Base-by-base conservation (phyloP, 1,140 invertebrate species). In the Penaeus chinensis region DNA sequence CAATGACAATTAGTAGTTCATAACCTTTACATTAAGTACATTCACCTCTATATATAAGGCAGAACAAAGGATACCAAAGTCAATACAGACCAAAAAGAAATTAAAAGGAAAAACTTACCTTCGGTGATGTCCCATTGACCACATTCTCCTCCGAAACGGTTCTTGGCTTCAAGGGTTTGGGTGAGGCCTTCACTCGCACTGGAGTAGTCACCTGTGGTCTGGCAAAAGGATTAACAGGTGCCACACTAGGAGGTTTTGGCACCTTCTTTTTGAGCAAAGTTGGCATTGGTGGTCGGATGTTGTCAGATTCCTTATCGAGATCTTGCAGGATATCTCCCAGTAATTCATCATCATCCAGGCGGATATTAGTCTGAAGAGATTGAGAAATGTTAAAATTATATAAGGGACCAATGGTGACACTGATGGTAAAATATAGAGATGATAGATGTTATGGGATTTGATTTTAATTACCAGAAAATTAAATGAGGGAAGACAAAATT, bases 281-380 rank as follows among this genome's bases (percentile, higher is more conserved):
- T 78, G 80, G 87, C 89, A 74, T 86, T 42, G 90, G 90, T 47
- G 80, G 66, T 10, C 62, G 80, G 20, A 76, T 37, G 24, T 62
- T 61, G 80, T 20, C 27, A 24, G 80, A 22, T 18, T 76, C 66
- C 54, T 78, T 62, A 81, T 69, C 54, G 74, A 85, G 42, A 62
- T 90, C 83, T 69, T 81, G 88, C 77, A 87, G 47, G 27, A 90
- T 89, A n/a, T 86, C 82, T 20, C 81, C 87, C 19, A 88, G 63
- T 7, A 88, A 22, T 60, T 90, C 69, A 66, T 88, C 89, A 42
- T 87, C 84, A 42, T 86, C 84, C 54, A 88, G 87, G 1, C 84
- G 79, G 24, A 89, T 74, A 19, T 79, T 63, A 54, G 87, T 42
- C 89, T 89, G 62, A 18, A 47, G 42, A 16, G 20, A 47, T n/a